Base-by-base conservation (phyloP, 2,113 vertebrate species). In the Cyphomyrus plagiostoma region DNA sequence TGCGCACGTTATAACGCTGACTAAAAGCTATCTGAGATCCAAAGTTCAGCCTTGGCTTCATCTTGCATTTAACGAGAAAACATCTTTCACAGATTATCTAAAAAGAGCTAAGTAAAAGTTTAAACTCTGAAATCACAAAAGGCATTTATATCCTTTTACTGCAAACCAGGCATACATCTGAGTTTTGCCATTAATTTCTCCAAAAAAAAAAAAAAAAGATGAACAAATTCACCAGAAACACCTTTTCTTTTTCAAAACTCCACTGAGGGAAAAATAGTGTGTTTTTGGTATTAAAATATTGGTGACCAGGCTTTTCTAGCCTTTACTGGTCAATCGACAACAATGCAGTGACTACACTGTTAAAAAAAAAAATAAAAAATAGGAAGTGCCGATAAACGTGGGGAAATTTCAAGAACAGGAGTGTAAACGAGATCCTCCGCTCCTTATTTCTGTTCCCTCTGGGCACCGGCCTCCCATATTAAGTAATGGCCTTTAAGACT, bases 101-200 rank as follows among this genome's bases (percentile, higher is more conserved):
- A 93, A 94, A 95, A 94, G 89, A 94, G 90, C 88, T 91, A 93
- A 26, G 56, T 93, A 93, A 93, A 94, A 95, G 93, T 92, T 89
- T 92, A 92, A 92, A 83, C 91, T 88, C 85, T 77, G 90, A 90
- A 91, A 94, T 92, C 88, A 88, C 74, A 90, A 92, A 92, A 92
- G 89, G 91, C 15, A 21, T 90, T 83, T 89, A 42, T 89, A 80
- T 90, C 62, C 90, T 90, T 91, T 92, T 92, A 92, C 89, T 91
- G 90, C 90, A 93, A 94, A 91, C 91, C 77, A 90, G 91, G 86
- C 88, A 15, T 89, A 86, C 62, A 46, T 89, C 70, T 91, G 35
- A 66, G 49, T 89, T 91, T 39, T 89, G 90, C 66, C 70, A 88
- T 53, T 35, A 52, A 30, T 86, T 86, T 23, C 23, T 48, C 26